Evolutionary conservation across 1,140 invertebrate species (phyloP), one percentile per base, ranked within the genome.

Genomic region (Vanessa atalanta): DNA sequence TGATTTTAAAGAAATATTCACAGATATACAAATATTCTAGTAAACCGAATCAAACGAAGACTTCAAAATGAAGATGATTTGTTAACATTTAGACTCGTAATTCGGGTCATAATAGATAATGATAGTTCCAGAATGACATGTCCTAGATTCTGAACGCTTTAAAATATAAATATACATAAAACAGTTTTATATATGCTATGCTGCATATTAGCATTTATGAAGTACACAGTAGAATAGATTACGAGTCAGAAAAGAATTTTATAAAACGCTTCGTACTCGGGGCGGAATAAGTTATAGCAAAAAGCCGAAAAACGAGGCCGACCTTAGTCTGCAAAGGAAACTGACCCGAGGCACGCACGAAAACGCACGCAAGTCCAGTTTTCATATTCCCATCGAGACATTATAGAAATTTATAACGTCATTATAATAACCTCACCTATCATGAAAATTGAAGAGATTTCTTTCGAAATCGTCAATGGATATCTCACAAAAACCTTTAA

Each of bases 271-370:
- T 57, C 67, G 23, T 70, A 70, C 65, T 50, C 61, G 70, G 73
- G 60, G 63, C 63, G 20, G 68, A 75, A 70, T 70, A 65, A 75
- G 61, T 70, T 57, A 75, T 63, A 69, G 51, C 61, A 65, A 70
- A 48, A 55, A 66, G 50, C 20, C 47, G 63, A 55, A 75, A 75
- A 75, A 70, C 73, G 73, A 75, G 73, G 73, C 73, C 63, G 61
- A 43, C 63, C 50, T 13, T 31, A 70, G 73, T 75, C 73, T 75
- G 64, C 67, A 70, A 66, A 75, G 73, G 73, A 75, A 75, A 75
- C 73, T 75, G 73, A 68, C 73, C 53, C 66, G 51, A 53, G 53
- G 53, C 73, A 75, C 73, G 73, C 73, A 75, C 68, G 31, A 47
- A 65, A 70, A 48, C 68, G 61, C 73, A 75, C 73, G 73, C 73